Percentiles rank a stretch among this genome's conserved stretches.
These are phyloP conservation scores for Gobionotothen gibberifrons DNA, from an alignment of 2,797 vertebrate genomes.

Conservation along the genomic window DNA sequence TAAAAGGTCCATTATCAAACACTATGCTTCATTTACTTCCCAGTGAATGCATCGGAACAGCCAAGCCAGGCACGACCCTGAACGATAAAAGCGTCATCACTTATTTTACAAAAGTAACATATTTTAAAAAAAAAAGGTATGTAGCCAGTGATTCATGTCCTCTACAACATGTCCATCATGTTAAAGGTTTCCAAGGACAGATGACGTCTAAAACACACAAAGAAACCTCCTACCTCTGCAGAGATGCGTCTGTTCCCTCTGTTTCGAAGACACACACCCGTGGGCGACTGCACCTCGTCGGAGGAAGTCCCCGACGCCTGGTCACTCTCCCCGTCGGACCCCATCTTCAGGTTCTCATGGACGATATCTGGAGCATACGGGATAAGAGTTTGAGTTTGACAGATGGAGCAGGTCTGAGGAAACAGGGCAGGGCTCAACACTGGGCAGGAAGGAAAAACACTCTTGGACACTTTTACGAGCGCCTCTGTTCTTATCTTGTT, in stretches of 20 bases:
- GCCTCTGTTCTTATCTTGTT: slow-evolving; percentile 24
- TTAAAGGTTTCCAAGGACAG: neutral
- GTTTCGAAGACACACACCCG: slow-evolving; percentile 95
- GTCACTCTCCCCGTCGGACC: slow-evolving; percentile 96
- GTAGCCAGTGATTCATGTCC: slow-evolving; percentile 40
- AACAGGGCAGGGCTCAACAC: slow-evolving; percentile 4
- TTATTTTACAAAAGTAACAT: slow-evolving; percentile 16
- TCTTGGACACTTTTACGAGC: slow-evolving; percentile 23
- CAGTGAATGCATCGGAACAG: slow-evolving; percentile 6
- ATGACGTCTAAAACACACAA: neutral
- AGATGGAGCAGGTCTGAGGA: slow-evolving; percentile 32
- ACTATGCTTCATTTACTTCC: slow-evolving; percentile 1
- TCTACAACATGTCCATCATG: neutral
- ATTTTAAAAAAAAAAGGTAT: slow-evolving; percentile 18
- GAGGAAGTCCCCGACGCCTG: slow-evolving; percentile 97
- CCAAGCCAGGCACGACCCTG: neutral
- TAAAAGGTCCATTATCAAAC: slow-evolving; percentile 1
- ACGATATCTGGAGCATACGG: slow-evolving; percentile 88
- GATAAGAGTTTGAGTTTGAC: slow-evolving; percentile 20
- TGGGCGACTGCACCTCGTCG: slow-evolving; percentile 96
- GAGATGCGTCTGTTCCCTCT: slow-evolving; percentile 94
- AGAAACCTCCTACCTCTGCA: slow-evolving; percentile 88
- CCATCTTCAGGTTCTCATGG: slow-evolving; percentile 97
- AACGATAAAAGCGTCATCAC: slow-evolving; percentile 1
- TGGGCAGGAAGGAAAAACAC: slow-evolving; percentile 31